Base-by-base conservation (phyloP, 2,888 invertebrate species). In the Emmelina monodactyla region DNA sequence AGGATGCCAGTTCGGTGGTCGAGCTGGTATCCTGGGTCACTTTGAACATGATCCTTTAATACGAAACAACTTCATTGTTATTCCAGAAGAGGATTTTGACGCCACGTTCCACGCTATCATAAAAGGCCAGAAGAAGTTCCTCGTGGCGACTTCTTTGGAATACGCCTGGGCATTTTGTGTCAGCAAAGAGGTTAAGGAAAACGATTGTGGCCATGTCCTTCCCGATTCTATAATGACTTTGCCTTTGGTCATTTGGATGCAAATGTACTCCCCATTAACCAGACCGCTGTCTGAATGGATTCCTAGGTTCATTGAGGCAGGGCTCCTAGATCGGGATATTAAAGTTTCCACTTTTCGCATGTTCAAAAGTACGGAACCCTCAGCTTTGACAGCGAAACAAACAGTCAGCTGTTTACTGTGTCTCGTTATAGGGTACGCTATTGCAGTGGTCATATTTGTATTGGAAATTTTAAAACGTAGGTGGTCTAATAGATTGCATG, bases 201-300 rank as follows among this genome's bases (percentile, higher is more conserved):
- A 57, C n/a, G 62, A 62, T 36, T 71, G 72, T 41, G 71, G 66
- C 0, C 57, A 67, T 33, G 42, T 70, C 2, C 49, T 73, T 2
- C 58, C 68, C 0, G 70, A 71, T 34, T 65, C 66, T 0, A 69
- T 72, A 16, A 50, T 72, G 49, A 62, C 63, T 1, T 53, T 68
- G 3, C 69, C 71, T 4, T 46, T 70, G 31, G 71, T 70, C 1
- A 51, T 71, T 11, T 71, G 67, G 70, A 62, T 64, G 56, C 61
- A 47, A 35, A 56, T 53, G 38, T 50, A 61, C 35, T 72, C 72
- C 9, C 62, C 69, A 1, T 70, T 64, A 34, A 43, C 44, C 2
- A 46, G 44, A 10, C 47, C 63, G 0, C 35, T 71, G 6, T 42
- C 53, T 1, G 37, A 50, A 7, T 70, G 68, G 71, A 42, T 71